Evolutionary conservation across 2,113 vertebrate genomes (phyloP).

Genomic region (Oreamnos americanus): DNA sequence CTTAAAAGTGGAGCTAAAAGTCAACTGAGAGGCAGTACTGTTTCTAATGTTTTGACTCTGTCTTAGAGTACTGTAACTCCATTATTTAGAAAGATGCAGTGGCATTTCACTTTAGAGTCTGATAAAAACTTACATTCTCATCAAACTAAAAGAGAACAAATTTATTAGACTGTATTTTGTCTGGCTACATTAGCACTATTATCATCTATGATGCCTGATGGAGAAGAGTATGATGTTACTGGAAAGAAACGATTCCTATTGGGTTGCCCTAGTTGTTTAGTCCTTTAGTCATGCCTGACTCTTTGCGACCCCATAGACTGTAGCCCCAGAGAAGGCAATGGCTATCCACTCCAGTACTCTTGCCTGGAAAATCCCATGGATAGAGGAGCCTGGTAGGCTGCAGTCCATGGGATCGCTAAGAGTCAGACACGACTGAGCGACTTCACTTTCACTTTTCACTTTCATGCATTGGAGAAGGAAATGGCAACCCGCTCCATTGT

Average conservation of each 20-base stretch:
- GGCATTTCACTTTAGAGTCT: slow-evolving; percentile 40
- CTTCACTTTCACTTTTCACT: too few relatives aligned
- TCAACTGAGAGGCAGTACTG: background rate
- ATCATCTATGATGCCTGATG: background rate
- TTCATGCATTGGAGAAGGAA: too few relatives aligned
- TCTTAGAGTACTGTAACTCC: background rate
- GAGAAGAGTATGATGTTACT: background rate
- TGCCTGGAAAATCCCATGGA: too few relatives aligned
- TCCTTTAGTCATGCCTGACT: background rate
- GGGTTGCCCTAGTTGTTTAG: background rate
- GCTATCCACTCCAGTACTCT: too few relatives aligned
- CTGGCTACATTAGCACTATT: background rate
- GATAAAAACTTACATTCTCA: slow-evolving; percentile 26
- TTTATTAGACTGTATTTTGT: background rate
- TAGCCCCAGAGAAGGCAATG: background rate
- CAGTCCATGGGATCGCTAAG: rapidly evolving
- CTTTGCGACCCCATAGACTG: background rate
- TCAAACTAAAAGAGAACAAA: background rate
- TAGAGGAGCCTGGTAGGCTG: too few relatives aligned
- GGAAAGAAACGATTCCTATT: background rate
- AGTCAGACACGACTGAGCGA: too few relatives aligned
- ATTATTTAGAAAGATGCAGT: background rate
- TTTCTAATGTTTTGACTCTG: background rate
- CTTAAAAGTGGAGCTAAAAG: background rate
- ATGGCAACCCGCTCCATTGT: too few relatives aligned